Conservation (phyloP, 2,113 vertebrate genomes). For the Nicator chloris region DNA sequence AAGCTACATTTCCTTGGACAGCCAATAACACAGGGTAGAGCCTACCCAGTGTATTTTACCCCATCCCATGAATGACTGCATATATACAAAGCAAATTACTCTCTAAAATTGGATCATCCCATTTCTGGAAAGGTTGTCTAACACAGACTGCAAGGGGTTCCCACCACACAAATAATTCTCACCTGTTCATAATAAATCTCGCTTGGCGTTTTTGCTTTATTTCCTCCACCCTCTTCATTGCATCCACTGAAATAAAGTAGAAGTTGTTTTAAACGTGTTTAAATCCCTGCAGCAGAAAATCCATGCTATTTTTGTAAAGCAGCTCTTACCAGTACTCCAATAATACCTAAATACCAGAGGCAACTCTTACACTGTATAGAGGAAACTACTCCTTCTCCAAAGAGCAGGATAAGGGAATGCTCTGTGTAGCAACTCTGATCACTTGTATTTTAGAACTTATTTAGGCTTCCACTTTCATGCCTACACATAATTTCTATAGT, state of each 20-base stretch:
- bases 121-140: not conserved
- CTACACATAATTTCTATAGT: not conserved
- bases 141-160: not conserved
- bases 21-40: not conserved
- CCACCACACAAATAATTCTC: not conserved
- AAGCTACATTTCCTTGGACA: not conserved
- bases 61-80: not conserved
- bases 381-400: not conserved
- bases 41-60: not conserved
- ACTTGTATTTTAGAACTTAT: not conserved
- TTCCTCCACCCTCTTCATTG: slow-evolving; percentile 91
- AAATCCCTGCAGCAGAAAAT: not conserved
- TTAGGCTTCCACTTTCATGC: not conserved
- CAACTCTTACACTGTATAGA: not conserved
- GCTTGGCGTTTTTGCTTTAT: slow-evolving; percentile 94
- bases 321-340: not conserved
- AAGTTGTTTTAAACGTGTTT: not conserved
- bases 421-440: not conserved
- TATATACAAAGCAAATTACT: not conserved
- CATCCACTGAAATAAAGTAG: slow-evolving; percentile 81
- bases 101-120: not conserved
- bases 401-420: not conserved
- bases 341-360: not conserved
- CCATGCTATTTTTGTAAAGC: not conserved
- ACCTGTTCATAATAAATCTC: slow-evolving; percentile 97